Conservation (phyloP, 2,888 invertebrate species). For the Perizoma flavofasciatum region DNA sequence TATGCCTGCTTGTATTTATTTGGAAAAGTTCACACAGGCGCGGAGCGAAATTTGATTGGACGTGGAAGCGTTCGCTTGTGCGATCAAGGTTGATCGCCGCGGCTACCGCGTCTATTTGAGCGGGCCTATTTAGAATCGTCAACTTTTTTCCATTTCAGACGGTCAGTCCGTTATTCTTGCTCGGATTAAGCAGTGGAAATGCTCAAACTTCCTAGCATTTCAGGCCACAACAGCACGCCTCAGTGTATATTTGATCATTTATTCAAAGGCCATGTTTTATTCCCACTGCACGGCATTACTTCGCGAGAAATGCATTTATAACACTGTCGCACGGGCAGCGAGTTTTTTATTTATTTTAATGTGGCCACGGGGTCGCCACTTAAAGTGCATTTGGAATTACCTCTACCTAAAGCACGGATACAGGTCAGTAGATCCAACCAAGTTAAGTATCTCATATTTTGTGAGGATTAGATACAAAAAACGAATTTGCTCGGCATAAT, state of each 20-base stretch:
- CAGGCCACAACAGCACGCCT: constrained; percentile 39
- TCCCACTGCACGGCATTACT: constrained; percentile 39
- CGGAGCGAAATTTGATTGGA: no score
- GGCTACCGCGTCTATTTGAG: no score
- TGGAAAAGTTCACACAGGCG: no score
- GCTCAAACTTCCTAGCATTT: constrained; percentile 6
- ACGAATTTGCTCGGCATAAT: not conserved
- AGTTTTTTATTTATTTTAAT: constrained; percentile 25
- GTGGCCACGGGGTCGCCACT: constrained; percentile 8
- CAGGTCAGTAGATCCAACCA: not conserved
- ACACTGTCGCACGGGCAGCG: constrained; percentile 32
- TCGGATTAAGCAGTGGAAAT: constrained; percentile 16
- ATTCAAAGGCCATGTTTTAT: constrained; percentile 61
- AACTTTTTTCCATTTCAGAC: no score
- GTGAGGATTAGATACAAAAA: no score
- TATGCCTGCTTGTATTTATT: no score
- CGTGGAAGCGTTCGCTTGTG: no score
- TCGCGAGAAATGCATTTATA: constrained; percentile 40
- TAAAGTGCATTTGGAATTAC: constrained; percentile 1
- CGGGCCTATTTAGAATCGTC: no score
- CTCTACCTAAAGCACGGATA: not conserved
- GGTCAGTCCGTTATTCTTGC: not conserved
- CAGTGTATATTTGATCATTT: constrained; percentile 57
- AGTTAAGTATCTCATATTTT: not conserved
- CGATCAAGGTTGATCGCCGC: no score